Conservation (phyloP, 2,113 vertebrate genomes). For the Pogonocichla stellata region DNA sequence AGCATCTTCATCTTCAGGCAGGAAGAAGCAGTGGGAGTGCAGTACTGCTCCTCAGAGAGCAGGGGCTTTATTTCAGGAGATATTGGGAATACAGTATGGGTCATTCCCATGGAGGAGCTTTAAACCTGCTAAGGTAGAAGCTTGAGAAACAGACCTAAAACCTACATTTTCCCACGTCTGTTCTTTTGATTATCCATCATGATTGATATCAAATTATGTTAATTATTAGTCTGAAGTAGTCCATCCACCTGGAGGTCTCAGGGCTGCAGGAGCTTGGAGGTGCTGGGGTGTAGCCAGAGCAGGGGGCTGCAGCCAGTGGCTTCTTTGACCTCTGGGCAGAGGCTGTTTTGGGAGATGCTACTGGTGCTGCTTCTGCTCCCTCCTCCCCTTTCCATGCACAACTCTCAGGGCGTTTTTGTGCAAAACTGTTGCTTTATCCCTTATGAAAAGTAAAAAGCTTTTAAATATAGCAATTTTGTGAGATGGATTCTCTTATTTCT, state of each 20-base stretch:
- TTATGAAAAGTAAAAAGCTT: not conserved
- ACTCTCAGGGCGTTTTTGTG: not conserved
- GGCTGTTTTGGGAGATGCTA: not conserved
- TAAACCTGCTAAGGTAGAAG: not conserved
- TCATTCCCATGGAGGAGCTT: not conserved
- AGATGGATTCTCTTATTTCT: not conserved
- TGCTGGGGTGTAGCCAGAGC: fast-evolving
- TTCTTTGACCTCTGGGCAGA: not conserved
- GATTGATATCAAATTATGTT: not conserved
- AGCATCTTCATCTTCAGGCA: too few species aligned
- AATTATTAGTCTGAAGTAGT: not conserved
- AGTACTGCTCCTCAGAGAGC: not conserved
- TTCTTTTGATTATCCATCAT: not conserved
- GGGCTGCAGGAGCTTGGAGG: not conserved
- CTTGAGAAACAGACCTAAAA: not conserved
- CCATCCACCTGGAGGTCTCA: fast-evolving
- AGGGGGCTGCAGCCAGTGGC: not conserved
- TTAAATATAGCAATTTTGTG: not conserved
- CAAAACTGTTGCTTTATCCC: not conserved
- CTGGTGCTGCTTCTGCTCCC: not conserved
- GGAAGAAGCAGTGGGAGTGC: not conserved
- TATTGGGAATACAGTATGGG: not conserved
- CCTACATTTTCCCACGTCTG: fast-evolving
- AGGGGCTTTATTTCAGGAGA: not conserved
- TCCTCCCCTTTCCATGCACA: not conserved